Evolutionary conservation across 1,140 invertebrate species (phyloP), one percentile per base, ranked within the genome.

Genomic region (Hirudo medicinalis): DNA sequence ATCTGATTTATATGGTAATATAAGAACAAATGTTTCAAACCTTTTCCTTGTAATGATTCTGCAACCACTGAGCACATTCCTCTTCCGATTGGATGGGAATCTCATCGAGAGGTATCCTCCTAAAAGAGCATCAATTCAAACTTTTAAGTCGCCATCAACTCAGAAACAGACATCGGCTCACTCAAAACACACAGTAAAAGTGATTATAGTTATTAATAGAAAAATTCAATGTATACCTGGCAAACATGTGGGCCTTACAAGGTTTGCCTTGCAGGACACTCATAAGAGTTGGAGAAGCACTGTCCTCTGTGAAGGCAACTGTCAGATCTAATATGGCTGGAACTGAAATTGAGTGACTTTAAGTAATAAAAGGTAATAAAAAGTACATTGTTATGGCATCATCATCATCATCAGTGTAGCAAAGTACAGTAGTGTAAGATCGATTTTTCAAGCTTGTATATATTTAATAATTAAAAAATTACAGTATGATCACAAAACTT

Each of bases 251-350:
- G 4, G 87, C 89, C 73, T 86, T 83, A 0, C 91, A 84, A 57
- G 83, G 82, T 78, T 89, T 88, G 0, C 92, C 92, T 72, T 87
- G 84, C n/a, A 96, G 78, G 74, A 95, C 83, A 80, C 87, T 91
- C 75, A 86, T 88, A 75, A 96, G 87, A 1, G 91, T 92, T n/a
- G 85, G 85, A 69, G 80, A 78, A 20, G 78, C 77, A 22, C 78
- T 76, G 63, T 78, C 76, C 57, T 78, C 77, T 32, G 79, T 79
- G 76, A 94, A 93, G 22, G 87, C 88, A 60, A 94, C 79, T 75
- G 90, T 88, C 77, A 90, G 88, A 78, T 94, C 89, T 78, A 92
- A 92, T 66, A 94, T 87, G n/a, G 88, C 90, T 25, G 87, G 86
- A 72, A 91, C 80, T 81, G 74, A 43, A 69, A 69, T 36, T 67